Evolutionary conservation across 2,797 vertebrate species (phyloP), one percentile per base, ranked within the genome.

Genomic region (Malurus leucopterus): DNA sequence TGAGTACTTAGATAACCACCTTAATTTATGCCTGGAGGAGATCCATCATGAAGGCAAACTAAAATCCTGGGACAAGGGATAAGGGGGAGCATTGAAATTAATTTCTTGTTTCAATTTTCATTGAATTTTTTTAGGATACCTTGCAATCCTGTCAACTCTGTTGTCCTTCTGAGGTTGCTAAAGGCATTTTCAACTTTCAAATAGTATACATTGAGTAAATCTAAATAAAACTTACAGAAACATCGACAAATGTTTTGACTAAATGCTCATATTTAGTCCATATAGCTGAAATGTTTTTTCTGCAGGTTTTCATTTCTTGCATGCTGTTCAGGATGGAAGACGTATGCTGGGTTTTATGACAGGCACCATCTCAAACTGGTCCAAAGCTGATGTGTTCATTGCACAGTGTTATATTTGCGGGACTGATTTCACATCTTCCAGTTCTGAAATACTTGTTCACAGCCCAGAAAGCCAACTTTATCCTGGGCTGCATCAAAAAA

Each of bases 121-220:
- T 72, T 94, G 88, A 47, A 64, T 82, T 90, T 88, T 95, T 95
- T 91, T 70, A 63, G 30, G 86, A 50, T 86, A 83, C n/a, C 61
- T 93, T 96, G 80, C 84, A 85, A 29, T 72, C 84, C 76, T 94
- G 84, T 90, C 51, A 94, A 80, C 30, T 16, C 4, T 40, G 32
- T 58, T 89, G 62, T 92, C 73, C 57, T 95, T 93, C 64, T 70
- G 57, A 85, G 65, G 49, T 49, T 82, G 74, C 83, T 88, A 59
- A 91, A 86, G 86, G 75, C 77, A 87, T 95, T 94, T 93, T 71
- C 51, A 54, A 64, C 84, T 69, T 18, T 50, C 81, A 88, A 89
- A 83, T 23, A 90, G 49, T 81, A 89, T 86, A 62, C 2, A 14
- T 38, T 5, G 59, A 86, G 70, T 87, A 93, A 86, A 87, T 94